Evolutionary conservation across 1,140 invertebrate genomes (phyloP).

Genomic region (Drosophila truncata): DNA sequence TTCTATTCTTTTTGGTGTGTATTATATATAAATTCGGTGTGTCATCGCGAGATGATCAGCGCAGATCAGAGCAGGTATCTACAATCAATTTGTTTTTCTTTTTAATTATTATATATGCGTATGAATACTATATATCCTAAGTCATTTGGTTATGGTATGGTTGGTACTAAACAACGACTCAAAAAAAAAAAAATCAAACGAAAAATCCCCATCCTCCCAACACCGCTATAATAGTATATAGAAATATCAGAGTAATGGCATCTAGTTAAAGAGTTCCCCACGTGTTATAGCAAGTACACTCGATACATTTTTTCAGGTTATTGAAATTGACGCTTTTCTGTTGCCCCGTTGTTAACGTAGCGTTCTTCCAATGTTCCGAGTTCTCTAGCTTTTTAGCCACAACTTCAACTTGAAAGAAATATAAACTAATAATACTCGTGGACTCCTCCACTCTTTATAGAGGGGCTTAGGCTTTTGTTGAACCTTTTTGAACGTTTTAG

Average conservation of each 20-base stretch:
- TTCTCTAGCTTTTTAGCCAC: conserved; percentile 40
- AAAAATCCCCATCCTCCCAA: conserved; percentile 5
- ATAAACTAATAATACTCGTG: conserved; percentile 50
- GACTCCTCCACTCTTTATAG: conserved; percentile 10
- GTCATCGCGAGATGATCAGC: conserved; percentile 34
- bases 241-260: conserved; percentile 21
- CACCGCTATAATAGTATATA: conserved; percentile 24
- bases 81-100: conserved; percentile 61
- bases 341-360: conserved; percentile 55
- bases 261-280: conserved; percentile 49
- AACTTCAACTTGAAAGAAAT: conserved; percentile 15
- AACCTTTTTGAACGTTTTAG: conserved; percentile 32
- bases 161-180: conserved; percentile 45
- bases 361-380: conserved; percentile 69
- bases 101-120: conserved; percentile 51
- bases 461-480: conserved; percentile 50
- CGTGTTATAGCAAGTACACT: conserved; percentile 71
- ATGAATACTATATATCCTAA: conserved; percentile 52
- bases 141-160: conserved; percentile 74
- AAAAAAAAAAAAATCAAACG: conserved; percentile 26
- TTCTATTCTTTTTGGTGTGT: conserved; percentile 55
- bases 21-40: conserved; percentile 41
- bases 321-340: conserved; percentile 25
- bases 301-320: conserved; percentile 22
- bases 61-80: conserved; percentile 75